Evolutionary conservation across 2,888 invertebrate species (phyloP), one percentile per base, ranked within the genome.

Genomic region (Aricia artaxerxes): DNA sequence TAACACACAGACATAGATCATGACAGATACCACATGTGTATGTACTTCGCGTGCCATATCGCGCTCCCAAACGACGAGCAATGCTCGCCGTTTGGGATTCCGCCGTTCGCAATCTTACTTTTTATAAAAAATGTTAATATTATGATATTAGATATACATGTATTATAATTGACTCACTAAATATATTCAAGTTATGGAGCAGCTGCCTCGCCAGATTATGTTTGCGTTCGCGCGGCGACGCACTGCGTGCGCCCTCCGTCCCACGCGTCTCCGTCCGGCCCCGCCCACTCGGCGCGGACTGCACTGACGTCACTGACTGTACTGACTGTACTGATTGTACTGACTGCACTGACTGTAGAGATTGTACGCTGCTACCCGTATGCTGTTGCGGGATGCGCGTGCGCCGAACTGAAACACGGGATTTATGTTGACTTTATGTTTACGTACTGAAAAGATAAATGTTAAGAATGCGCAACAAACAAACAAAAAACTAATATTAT

Each of bases 131-230:
- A 4, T 24, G 35, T 35, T 40, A 40, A 44, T 44, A 44, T 44
- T 44, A 44, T 44, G 44, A 44, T 44, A 44, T 44, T 44, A 44
- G 6, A 7, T 44, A 44, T 44, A 44, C 6, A 44, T 44, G 9
- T 44, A 44, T 44, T 44, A 44, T 9, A 44, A 44, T 9, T 3
- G 2, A 88, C 94, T 93, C 88, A 95, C 97, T 95, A 86, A 98
- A 98, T 89, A 98, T 97, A 87, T 97, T 97, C 61, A 97, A 92
- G 88, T 97, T 97, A 88, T 97, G 97, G 81, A 97, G 91, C 86
- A 98, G 97, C 85, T 97, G 97, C 57, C 97, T 93, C 2, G 97
- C 97, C 73, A 97, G 95, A 87, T 92, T 90, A 6, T 91, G 91
- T 84, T 92, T 92, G 76, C 92, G 84, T 24, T 91, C 91, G 24